Evolutionary conservation across 2,797 vertebrate species (phyloP), one percentile per base, ranked within the genome.

Genomic region (Phataginus tricuspis): DNA sequence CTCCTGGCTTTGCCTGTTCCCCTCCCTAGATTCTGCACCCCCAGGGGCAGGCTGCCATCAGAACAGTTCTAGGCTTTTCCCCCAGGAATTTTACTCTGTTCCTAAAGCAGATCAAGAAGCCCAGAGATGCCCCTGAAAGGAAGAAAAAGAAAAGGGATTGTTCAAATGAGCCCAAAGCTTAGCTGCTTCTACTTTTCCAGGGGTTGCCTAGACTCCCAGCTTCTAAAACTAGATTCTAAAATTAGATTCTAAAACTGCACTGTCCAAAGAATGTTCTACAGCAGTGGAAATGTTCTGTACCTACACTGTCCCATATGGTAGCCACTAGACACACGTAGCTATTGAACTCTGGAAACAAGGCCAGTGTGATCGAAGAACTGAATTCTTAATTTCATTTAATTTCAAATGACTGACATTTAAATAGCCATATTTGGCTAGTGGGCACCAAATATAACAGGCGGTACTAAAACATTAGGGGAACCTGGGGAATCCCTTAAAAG

Each of bases 261-360:
- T 21, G n/a, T 27, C 53, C 29, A 25, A 34, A 39, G 49, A 37
- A 39, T 7, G 11, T 34, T 85, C n/a, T 57, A 21, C 7, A 9
- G 16, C 13, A 7, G 59, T 27, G 16, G 9, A 31, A 14, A 25
- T 25, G 3, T 25, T 55, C 49, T 21, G 4, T 10, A 2, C 34
- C 0, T 2, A 13, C 9, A 19, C 11, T 6, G 1, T 29, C 10
- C 16, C 0, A 2, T 14, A 15, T 0, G 6, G 42, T 25, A 69
- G n/a, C 31, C 53, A 11, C 57, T 80, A n/a, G 42, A 45, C 2
- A 10, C 31, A 45, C 4, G 14, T n/a, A 57, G 74, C 42, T 63
- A 27, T 7, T 12, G 25, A 31, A 11, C 29, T 4, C 59, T 80
- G 82, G 34, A 16, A 90, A 71, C 12, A 5, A 29, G 34, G 5